These are phyloP conservation scores for Macrophya alboannulata DNA, from an alignment of 2,888 invertebrate genomes.

Conservation along the genomic window DNA sequence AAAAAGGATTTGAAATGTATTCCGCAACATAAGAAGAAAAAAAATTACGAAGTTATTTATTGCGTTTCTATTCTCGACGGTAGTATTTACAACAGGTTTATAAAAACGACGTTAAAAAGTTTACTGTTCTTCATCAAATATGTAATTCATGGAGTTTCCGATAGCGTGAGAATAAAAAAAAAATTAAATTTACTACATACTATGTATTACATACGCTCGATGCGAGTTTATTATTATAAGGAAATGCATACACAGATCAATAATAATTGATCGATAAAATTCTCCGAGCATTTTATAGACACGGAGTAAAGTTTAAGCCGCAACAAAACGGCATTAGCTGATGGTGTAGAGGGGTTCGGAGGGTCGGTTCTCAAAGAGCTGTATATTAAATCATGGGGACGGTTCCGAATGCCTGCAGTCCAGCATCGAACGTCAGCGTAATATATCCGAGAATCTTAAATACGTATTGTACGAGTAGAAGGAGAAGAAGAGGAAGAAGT, in stretches of 20 bases:
- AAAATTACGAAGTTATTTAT: constrained; percentile 1
- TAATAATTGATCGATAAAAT: neutral
- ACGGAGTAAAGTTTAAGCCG: neutral
- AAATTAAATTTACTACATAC: neutral
- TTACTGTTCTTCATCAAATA: neutral
- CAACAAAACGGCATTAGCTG: neutral
- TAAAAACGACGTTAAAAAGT: constrained; percentile 17
- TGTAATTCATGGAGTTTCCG: neutral
- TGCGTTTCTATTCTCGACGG: neutral
- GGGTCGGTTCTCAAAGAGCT: constrained; percentile 48
- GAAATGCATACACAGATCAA: neutral
- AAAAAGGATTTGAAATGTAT: neutral
- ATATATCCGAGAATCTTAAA: constrained; percentile 46
- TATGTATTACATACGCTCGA: neutral
- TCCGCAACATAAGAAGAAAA: neutral
- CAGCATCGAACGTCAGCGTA: constrained; percentile 51
- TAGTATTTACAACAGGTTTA: neutral
- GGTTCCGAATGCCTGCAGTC: constrained; percentile 70
- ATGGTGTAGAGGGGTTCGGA: constrained; percentile 27
- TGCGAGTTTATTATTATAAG: neutral
- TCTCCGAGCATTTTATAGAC: neutral
- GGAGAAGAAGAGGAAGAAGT: neutral
- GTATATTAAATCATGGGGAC: constrained; percentile 78
- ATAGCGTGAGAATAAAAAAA: neutral
- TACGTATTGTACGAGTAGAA: neutral